phyloP scores from a whole-genome alignment of 2,888 invertebrate species.

The Diarsia brunnea region DNA sequence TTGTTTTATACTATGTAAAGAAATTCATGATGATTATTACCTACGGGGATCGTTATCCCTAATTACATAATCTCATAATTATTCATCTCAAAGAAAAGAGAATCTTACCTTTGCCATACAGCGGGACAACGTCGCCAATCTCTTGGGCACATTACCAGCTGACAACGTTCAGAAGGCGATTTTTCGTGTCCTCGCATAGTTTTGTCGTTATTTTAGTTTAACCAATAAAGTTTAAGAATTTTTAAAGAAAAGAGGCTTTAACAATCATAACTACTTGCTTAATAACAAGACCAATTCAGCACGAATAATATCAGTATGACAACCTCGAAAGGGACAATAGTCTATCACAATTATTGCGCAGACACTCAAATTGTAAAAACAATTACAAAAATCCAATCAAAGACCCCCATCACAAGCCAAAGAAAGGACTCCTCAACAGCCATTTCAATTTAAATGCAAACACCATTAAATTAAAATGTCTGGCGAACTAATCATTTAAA shows the following conservation, averaged over 20 bases:
- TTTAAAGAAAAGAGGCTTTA: not conserved
- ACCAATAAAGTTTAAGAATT: too few species aligned
- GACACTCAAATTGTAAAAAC: conserved; percentile 2
- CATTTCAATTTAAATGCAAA: conserved; percentile 51
- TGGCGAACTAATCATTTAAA: conserved; percentile 56
- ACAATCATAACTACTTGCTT: not conserved
- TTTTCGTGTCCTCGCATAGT: too few species aligned
- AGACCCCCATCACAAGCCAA: conserved; percentile 9
- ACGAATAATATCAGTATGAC: not conserved
- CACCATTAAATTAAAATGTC: conserved; percentile 52
- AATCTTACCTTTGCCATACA: too few species aligned
- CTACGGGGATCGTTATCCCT: too few species aligned
- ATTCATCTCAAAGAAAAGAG: too few species aligned
- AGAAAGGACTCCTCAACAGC: conserved; percentile 11
- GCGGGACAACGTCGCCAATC: too few species aligned
- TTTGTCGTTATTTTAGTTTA: too few species aligned
- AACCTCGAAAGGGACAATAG: conserved; percentile 15
- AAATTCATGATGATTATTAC: too few species aligned
- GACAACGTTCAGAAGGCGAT: too few species aligned
- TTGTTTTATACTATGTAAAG: too few species aligned
- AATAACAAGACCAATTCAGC: not conserved
- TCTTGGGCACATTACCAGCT: too few species aligned
- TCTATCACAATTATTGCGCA: not conserved
- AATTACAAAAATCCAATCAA: conserved; percentile 25
- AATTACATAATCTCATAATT: too few species aligned